Evolutionary conservation across 2,797 vertebrate species (phyloP).

Genomic region (Bradypodion pumilum): DNA sequence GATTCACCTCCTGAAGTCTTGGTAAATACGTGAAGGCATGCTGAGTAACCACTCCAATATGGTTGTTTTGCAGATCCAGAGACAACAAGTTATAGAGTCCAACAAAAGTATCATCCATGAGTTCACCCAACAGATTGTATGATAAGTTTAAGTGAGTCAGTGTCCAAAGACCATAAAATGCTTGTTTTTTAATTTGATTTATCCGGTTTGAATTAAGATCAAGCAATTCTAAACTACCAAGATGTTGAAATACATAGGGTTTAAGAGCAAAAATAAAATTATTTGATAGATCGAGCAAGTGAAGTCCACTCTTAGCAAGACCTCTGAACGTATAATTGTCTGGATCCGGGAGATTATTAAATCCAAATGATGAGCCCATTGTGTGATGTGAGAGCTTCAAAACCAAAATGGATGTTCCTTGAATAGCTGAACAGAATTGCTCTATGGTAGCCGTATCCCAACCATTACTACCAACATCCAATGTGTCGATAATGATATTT

Average conservation of each 20-base stretch:
- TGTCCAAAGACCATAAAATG: conserved; percentile 79
- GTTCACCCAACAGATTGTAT: conserved; percentile 83
- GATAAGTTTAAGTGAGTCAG: conserved; percentile 82
- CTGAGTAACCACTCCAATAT: conserved; percentile 78
- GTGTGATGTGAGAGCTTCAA: conserved; percentile 69
- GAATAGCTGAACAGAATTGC: conserved; percentile 74
- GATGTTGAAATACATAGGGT: conserved; percentile 72
- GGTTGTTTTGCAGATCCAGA: conserved; percentile 85
- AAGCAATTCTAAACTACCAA: conserved; percentile 72
- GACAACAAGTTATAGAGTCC: conserved; percentile 66
- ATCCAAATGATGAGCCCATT: conserved; percentile 81
- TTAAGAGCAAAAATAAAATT: conserved; percentile 80
- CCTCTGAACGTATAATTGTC: conserved; percentile 78
- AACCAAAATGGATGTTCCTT: conserved; percentile 75
- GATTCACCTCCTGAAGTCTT: conserved; percentile 71
- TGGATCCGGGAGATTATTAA: conserved; percentile 79
- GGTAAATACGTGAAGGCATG: conserved; percentile 76
- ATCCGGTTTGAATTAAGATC: conserved; percentile 80
- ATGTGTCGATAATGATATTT: conserved; percentile 70
- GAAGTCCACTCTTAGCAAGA: conserved; percentile 74
- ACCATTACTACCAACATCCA: conserved; percentile 75
- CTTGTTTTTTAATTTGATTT: conserved; percentile 76
- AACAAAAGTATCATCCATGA: conserved; percentile 76
- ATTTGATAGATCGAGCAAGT: conserved; percentile 75
- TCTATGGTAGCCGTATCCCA: conserved; percentile 55